Base-by-base conservation (phyloP, 2,888 invertebrate species). In the Eupsilia transversa region DNA sequence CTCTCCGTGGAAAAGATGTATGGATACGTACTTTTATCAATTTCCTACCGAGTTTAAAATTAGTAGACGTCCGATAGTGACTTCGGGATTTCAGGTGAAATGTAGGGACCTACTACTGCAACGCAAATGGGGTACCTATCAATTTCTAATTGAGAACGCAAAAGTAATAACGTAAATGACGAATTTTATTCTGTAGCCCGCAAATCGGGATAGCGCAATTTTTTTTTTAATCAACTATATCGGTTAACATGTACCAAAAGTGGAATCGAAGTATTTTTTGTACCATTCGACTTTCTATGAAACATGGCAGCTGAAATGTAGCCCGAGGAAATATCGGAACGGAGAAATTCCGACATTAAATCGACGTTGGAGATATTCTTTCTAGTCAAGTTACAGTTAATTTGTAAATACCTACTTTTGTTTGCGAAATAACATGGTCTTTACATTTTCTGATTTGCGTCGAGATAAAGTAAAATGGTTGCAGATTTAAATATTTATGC, bases 241-340 rank as follows among this genome's bases (percentile, higher is more conserved):
- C 27, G 27, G 7, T 23, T 30, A 38, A 33, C 35, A 46, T 30
- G n/a, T 68, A n/a, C 30, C 10, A n/a, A 49, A 56, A 46, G n/a
- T 49, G 43, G 7, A 38, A 23, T 43, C 57, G n/a, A 35, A 12
- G 9, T 59, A 14, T 52, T 57, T 73, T 80, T 64, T 52, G 59
- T 60, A 33, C 10, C 12, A 65, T 59, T 52, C 23, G 33, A 46
- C 12, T 49, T 59, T 41, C 17, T 43, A 60, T 38, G 38, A 43
- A 81, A 80, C 43, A 65, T 77, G 82, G 6, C 38, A 65, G 59
- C 33, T 52, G 64, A 49, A 75, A 74, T 64, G 17, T 64, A 82
- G 77, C 82, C 59, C n/a, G 52, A 64, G 59, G 64, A 59, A 64
- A 59, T 82, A 81, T 27, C 35, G 35, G 23, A 30, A 33, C 52